These are phyloP conservation scores for Seriola aureovittata DNA, from an alignment of 2,113 vertebrate species.

Conservation along the genomic window DNA sequence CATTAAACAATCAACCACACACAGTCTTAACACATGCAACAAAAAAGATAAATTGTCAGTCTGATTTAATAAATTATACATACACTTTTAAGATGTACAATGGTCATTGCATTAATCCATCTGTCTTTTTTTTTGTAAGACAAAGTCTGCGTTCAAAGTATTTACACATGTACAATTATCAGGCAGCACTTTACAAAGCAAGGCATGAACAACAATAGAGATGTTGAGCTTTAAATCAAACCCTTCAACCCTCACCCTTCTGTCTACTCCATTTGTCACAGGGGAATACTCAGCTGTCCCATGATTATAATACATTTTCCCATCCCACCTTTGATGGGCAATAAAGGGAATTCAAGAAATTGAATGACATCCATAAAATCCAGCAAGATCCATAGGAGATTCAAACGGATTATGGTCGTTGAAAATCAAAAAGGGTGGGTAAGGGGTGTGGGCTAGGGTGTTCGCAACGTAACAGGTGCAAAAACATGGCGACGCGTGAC, in stretches of 20 bases:
- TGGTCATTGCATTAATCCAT: slow-evolving; percentile 91
- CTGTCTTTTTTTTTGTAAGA: slow-evolving; percentile 78
- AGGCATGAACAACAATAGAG: slow-evolving; percentile 78
- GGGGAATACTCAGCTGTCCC: slow-evolving; percentile 47
- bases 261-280: slow-evolving; percentile 28
- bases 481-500: slow-evolving; percentile 45
- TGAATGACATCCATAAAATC: slow-evolving; percentile 66
- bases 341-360: slow-evolving; percentile 39
- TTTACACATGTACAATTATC: slow-evolving; percentile 95
- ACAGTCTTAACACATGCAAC: slow-evolving; percentile 10
- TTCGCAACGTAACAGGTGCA: slow-evolving; percentile 40
- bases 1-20: not conserved
- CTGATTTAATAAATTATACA: slow-evolving; percentile 99
- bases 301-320: slow-evolving; percentile 59
- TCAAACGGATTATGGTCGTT: slow-evolving; percentile 47
- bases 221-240: slow-evolving; percentile 80
- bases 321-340: slow-evolving; percentile 27
- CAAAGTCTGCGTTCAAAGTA: slow-evolving; percentile 88
- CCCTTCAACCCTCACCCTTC: slow-evolving; percentile 28
- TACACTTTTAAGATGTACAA: slow-evolving; percentile 94
- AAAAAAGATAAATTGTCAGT: slow-evolving; percentile 85
- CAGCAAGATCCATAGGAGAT: slow-evolving; percentile 60
- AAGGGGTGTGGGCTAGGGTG: not conserved
- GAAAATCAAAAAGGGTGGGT: slow-evolving; percentile 65
- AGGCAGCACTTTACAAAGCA: slow-evolving; percentile 86